phyloP scores from a whole-genome alignment of 1,140 invertebrate genomes.

The Drosophila pseudoananassae region DNA sequence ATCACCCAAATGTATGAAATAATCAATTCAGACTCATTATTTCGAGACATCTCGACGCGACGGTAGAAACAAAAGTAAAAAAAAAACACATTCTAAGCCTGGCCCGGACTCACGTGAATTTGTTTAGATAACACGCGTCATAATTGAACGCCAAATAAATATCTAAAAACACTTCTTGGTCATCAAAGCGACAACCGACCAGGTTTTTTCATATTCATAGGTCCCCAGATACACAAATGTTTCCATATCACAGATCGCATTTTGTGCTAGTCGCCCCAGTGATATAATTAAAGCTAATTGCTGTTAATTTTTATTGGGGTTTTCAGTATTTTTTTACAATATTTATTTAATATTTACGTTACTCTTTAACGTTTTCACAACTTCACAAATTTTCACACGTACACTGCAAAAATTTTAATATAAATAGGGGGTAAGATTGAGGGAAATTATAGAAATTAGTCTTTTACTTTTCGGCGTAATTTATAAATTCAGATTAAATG shows the following conservation, averaged over 20 bases:
- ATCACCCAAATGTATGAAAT: constrained; percentile 36
- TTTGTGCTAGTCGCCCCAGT: constrained; percentile 2
- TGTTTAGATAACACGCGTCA: constrained; percentile 60
- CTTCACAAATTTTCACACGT: constrained; percentile 19
- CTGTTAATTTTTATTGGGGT: constrained; percentile 59
- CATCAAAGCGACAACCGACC: constrained; percentile 53
- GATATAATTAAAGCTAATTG: constrained; percentile 67
- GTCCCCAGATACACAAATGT: neutral
- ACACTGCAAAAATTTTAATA: constrained; percentile 4
- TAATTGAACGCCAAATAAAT: constrained; percentile 46
- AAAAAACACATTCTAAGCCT: neutral
- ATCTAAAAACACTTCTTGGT: constrained; percentile 36
- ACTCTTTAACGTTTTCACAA: constrained; percentile 74
- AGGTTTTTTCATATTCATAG: constrained; percentile 41
- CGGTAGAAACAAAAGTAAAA: constrained; percentile 16
- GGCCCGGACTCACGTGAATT: constrained; percentile 50
- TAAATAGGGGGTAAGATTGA: neutral
- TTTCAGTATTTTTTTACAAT: constrained; percentile 48
- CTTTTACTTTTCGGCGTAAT: too few relatives aligned
- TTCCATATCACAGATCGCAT: constrained; percentile 7
- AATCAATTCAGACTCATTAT: constrained; percentile 62
- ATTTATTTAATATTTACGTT: constrained; percentile 65
- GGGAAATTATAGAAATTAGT: neutral
- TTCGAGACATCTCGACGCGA: constrained; percentile 41
- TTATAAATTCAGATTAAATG: too few relatives aligned